These are phyloP conservation scores for Tonatia bakeri DNA, from an alignment of 2,113 vertebrate genomes.

Conservation along the genomic window DNA sequence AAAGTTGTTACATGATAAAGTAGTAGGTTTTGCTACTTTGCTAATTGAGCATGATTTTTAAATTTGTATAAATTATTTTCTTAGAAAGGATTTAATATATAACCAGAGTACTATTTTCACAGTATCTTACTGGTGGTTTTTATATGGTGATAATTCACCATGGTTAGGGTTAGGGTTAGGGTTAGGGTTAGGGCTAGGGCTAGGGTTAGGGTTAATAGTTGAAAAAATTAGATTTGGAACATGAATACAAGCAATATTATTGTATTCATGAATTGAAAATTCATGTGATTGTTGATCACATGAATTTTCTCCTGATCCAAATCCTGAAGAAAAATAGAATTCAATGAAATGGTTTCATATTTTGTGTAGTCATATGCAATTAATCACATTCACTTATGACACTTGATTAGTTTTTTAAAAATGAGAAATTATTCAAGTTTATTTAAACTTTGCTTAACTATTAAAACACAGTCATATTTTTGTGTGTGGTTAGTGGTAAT, in stretches of 20 bases:
- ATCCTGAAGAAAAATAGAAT: background rate
- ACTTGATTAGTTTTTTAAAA: background rate
- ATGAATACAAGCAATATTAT: background rate
- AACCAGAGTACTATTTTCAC: background rate
- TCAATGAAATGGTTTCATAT: background rate
- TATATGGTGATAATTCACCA: background rate
- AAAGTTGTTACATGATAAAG: background rate
- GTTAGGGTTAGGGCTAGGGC: too few relatives aligned
- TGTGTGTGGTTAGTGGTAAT: conserved; percentile 12
- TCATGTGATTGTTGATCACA: too few relatives aligned
- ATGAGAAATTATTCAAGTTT: background rate
- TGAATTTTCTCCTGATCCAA: background rate
- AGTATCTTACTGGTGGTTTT: background rate
- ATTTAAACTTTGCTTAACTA: background rate
- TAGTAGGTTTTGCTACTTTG: background rate
- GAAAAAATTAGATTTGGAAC: background rate
- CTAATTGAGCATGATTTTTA: conserved; percentile 15
- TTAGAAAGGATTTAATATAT: background rate
- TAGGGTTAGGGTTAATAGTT: background rate
- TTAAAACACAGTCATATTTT: background rate
- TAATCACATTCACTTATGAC: background rate
- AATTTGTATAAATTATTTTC: background rate
- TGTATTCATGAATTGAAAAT: too few relatives aligned
- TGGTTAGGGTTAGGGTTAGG: too few relatives aligned
- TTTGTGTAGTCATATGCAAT: background rate